phyloP scores from a whole-genome alignment of 2,888 invertebrate genomes.

The Leptothorax acervorum region DNA sequence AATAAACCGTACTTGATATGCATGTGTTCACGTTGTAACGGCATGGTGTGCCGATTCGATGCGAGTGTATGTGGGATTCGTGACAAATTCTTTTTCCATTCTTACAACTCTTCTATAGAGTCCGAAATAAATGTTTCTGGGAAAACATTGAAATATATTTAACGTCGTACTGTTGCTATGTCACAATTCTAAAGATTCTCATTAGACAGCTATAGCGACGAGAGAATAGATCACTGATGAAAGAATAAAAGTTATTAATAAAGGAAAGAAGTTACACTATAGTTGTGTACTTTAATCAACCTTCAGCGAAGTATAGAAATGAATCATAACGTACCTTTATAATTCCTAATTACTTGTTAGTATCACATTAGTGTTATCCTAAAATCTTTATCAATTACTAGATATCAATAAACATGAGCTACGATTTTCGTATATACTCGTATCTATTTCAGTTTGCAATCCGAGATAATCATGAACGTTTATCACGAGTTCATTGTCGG shows the following conservation, averaged over 20 bases:
- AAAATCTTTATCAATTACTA: slow-evolving; percentile 6
- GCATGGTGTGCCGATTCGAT: slow-evolving; percentile 59
- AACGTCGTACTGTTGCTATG: slow-evolving; percentile 66
- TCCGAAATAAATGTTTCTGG: slow-evolving; percentile 41
- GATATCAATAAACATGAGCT: background rate
- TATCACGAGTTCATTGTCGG: slow-evolving; percentile 20
- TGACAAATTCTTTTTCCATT: slow-evolving; percentile 55
- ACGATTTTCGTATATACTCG: background rate
- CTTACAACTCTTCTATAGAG: slow-evolving; percentile 60
- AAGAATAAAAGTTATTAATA: slow-evolving; percentile 70
- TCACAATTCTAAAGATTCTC: slow-evolving; percentile 72
- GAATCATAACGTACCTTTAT: slow-evolving; percentile 15
- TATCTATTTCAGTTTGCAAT: slow-evolving; percentile 46
- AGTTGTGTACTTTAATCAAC: slow-evolving; percentile 34
- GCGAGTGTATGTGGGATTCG: slow-evolving; percentile 63
- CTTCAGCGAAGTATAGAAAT: background rate
- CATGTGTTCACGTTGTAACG: slow-evolving; percentile 62
- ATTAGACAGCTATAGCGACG: slow-evolving; percentile 64
- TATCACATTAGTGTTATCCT: background rate
- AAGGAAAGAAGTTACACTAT: slow-evolving; percentile 60
- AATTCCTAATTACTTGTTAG: slow-evolving; percentile 6
- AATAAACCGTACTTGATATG: slow-evolving; percentile 69
- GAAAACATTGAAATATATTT: slow-evolving; percentile 56
- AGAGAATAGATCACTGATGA: slow-evolving; percentile 58
- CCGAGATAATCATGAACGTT: slow-evolving; percentile 35